A percentile compares a stretch with the other conserved stretches of the same genome.
phyloP scores from a whole-genome alignment of 2,888 invertebrate species.

The Lymantria dispar region DNA sequence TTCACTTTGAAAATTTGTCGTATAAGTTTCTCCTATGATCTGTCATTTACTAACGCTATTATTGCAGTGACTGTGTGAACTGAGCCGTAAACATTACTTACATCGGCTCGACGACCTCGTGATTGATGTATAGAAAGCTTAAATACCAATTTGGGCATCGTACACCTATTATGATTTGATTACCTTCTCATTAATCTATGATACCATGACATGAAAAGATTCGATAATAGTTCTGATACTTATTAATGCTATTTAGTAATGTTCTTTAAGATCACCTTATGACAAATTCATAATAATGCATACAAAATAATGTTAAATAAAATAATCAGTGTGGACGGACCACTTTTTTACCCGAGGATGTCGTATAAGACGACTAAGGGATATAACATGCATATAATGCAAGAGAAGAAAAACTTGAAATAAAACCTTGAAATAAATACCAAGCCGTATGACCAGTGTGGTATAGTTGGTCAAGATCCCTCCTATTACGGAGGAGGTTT shows the following conservation, averaged over 20 bases:
- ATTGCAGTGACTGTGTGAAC: slow-evolving; percentile 59
- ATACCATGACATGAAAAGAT: slow-evolving; percentile 25
- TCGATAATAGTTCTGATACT: slow-evolving; percentile 1
- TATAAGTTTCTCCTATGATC: slow-evolving; percentile 44
- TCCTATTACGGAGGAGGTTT: too few species aligned
- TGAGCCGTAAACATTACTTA: slow-evolving; percentile 60
- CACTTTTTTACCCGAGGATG: too few species aligned
- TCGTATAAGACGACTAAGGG: too few species aligned
- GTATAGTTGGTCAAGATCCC: too few species aligned
- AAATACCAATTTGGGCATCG: slow-evolving; percentile 50
- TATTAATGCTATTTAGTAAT: background rate
- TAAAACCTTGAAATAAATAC: too few species aligned
- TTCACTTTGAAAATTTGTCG: slow-evolving; percentile 50
- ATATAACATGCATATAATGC: too few species aligned
- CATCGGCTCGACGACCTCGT: slow-evolving; percentile 44
- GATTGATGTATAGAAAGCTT: slow-evolving; percentile 76
- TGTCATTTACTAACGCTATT: slow-evolving; percentile 53
- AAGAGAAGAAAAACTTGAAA: too few species aligned
- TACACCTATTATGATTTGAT: slow-evolving; percentile 37
- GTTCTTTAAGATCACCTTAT: background rate
- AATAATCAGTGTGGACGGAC: too few species aligned
- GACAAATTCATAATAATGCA: too few species aligned
- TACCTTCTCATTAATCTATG: slow-evolving; percentile 33
- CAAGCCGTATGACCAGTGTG: too few species aligned
- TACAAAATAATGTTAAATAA: too few species aligned